Evolutionary conservation across 2,113 vertebrate species (phyloP), one percentile per base, ranked within the genome.

Genomic region (Indicator maculatus): DNA sequence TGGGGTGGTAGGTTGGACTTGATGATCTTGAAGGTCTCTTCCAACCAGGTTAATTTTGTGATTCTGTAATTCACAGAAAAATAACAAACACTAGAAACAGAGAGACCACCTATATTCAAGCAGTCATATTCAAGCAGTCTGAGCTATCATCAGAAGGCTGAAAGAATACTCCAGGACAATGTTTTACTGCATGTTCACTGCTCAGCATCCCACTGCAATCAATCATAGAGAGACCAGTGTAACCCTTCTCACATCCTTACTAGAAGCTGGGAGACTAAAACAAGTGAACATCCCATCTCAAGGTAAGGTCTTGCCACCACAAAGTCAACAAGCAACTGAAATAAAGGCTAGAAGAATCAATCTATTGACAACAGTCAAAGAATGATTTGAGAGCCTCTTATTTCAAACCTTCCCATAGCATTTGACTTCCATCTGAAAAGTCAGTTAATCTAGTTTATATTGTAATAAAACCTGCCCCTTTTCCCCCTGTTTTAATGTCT

Each of bases 211-310:
- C 63, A 27, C 74, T 50, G 41, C 78, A 84, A 53, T 27, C 71
- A 18, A 19, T 33, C 63, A 41, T 0, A 24, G 73, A 26, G 1
- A 10, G 52, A 36, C 14, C 36, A 5, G 0, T 4, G 15, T 12
- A 92, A n/a, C 11, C 11, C 60, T 70, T 47, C 71, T 36, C 60
- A 55, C 4, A 2, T 6, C 44, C n/a, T 45, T 11, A 63, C 11
- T 16, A 39, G 39, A 60, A 41, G 33, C 38, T 2, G 8, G 31
- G 63, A 60, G 28, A 41, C 39, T 45, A 59, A 63, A 89, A 17
- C 1, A 8, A 73, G 75, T 2, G 8, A 69, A 53, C 13, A 8
- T 16, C 4, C 0, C 6, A 30, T 17, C n/a, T 44, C 5, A 2
- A 65, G 33, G 38, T 33, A 65, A 91, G 47, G 44, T 18, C 36